A percentile compares a stretch with the other conserved stretches of the same genome.
These are phyloP conservation scores for Drosophila formosana DNA, from an alignment of 2,888 invertebrate species.

Conservation along the genomic window DNA sequence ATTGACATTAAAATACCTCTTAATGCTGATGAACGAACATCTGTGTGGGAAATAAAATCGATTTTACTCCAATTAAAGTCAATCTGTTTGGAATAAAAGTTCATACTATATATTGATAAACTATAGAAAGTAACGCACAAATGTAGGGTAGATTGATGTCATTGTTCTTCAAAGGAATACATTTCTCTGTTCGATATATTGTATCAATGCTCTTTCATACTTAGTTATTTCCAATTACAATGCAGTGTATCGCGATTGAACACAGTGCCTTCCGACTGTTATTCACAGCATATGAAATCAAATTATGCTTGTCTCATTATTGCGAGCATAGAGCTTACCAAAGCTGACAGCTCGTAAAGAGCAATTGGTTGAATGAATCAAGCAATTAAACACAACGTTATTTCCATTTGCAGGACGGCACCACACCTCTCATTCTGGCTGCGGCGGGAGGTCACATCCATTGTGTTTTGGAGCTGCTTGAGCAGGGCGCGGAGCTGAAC, in stretches of 20 bases:
- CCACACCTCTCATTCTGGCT: slow-evolving; percentile 96
- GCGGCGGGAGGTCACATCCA: slow-evolving; percentile 95
- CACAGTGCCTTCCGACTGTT: background rate
- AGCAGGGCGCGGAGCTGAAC: slow-evolving; percentile 96
- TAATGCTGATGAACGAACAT: no score
- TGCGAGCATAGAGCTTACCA: background rate
- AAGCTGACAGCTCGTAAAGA: background rate
- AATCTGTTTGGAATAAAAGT: no score
- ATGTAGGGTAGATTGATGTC: no score
- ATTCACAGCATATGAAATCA: background rate
- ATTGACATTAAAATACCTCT: no score
- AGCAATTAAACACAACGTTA: background rate
- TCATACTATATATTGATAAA: no score
- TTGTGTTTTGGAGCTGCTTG: slow-evolving; percentile 93
- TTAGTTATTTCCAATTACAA: background rate
- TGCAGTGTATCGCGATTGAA: background rate
- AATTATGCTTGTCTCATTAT: slow-evolving; percentile 1
- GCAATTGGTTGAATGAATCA: slow-evolving; percentile 1
- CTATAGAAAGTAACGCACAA: no score
- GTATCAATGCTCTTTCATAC: no score
- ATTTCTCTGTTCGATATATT: no score
- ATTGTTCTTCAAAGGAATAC: no score
- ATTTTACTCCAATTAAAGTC: no score
- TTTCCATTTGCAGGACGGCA: slow-evolving; percentile 91
- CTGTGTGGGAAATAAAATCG: no score